Percentiles rank a stretch among this genome's conserved stretches.
phyloP scores from a whole-genome alignment of 35 echinoderm and acorn worm species.

The Heliocidaris erythrogramma region DNA sequence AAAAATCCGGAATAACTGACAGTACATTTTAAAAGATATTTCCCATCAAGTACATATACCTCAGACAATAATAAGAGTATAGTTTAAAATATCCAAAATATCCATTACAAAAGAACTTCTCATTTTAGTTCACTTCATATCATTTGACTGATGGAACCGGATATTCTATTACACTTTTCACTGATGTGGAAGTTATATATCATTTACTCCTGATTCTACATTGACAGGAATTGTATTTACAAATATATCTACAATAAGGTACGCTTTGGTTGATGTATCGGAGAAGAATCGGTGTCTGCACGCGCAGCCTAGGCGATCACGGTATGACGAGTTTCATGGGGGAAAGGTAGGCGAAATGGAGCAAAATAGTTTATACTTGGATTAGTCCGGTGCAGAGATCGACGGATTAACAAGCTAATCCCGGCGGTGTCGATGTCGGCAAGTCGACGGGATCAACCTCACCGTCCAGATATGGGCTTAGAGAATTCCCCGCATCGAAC shows the following conservation, averaged over 20 bases:
- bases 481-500: background rate
- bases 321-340: background rate
- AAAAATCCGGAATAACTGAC: background rate
- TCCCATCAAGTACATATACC: too few species aligned
- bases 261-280: background rate
- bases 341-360: constrained; percentile 19
- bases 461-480: background rate
- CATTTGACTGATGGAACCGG: too few species aligned
- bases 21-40: too few species aligned
- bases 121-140: too few species aligned
- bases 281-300: background rate
- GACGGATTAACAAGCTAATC: constrained; percentile 26
- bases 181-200: too few species aligned
- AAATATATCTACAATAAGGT: too few species aligned
- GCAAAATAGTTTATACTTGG: constrained; percentile 44
- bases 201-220: too few species aligned
- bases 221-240: too few species aligned
- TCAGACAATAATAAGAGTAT: too few species aligned
- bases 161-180: too few species aligned
- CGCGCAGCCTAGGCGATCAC: background rate
- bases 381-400: constrained; percentile 20
- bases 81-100: too few species aligned
- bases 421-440: constrained; percentile 20
- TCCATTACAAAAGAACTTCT: too few species aligned
- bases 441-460: constrained; percentile 17